Evolutionary conservation across 2,797 vertebrate genomes (phyloP).

Genomic region (Chloroceryle inda): DNA sequence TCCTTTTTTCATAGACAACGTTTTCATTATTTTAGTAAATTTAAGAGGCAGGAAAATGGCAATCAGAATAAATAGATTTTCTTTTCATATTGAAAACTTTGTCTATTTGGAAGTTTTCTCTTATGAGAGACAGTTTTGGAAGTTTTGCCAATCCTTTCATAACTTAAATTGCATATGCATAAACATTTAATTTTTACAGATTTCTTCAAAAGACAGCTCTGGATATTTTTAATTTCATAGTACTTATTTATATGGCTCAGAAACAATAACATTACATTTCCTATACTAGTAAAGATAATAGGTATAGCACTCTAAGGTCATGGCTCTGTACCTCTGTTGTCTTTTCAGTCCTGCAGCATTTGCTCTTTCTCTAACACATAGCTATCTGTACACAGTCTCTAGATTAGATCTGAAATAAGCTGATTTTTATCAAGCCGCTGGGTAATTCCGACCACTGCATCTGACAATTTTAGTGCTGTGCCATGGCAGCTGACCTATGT

Average conservation of each 20-base stretch:
- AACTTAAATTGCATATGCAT: not conserved
- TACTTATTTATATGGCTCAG: not conserved
- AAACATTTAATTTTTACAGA: not conserved
- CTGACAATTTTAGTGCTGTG: slow-evolving; percentile 49
- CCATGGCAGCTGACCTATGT: slow-evolving; percentile 36
- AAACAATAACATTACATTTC: not conserved
- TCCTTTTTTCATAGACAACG: not conserved
- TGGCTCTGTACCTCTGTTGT: not conserved
- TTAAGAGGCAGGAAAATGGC: not conserved
- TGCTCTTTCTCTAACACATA: slow-evolving; percentile 19
- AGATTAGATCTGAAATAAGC: slow-evolving; percentile 70
- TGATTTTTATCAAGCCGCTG: slow-evolving; percentile 68
- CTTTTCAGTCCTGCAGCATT: slow-evolving; percentile 1
- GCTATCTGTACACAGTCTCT: slow-evolving; percentile 5
- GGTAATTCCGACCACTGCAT: slow-evolving; percentile 56
- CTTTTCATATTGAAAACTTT: not conserved
- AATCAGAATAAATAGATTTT: not conserved
- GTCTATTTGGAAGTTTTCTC: not conserved
- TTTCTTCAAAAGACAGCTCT: not conserved
- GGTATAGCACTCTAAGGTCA: not conserved
- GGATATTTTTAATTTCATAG: not conserved
- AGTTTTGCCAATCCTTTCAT: not conserved
- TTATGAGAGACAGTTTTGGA: not conserved
- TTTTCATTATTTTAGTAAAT: not conserved
- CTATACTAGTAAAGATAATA: not conserved